Conservation (phyloP, 2,888 invertebrate genomes). For the Caenorhabditis virilis region DNA sequence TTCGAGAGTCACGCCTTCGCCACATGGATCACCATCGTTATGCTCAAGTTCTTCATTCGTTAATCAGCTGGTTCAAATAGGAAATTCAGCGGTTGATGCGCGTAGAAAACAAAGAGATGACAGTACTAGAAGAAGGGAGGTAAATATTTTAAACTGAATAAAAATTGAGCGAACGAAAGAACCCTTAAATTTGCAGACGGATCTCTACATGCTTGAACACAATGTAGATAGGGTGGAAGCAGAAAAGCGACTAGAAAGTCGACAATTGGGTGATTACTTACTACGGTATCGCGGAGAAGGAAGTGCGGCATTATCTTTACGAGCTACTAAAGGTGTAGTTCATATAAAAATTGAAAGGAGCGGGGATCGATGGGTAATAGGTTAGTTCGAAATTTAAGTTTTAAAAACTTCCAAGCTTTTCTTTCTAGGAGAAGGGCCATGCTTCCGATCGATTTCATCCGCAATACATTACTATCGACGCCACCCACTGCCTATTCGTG, state of each 20-base stretch:
- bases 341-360: slow-evolving; percentile 64
- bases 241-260: slow-evolving; percentile 53
- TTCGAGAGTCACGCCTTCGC: slow-evolving; percentile 2
- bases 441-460: slow-evolving; percentile 53
- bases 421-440: slow-evolving; percentile 54
- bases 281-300: slow-evolving; percentile 45
- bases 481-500: slow-evolving; percentile 63
- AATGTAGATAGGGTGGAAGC: slow-evolving; percentile 63
- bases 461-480: slow-evolving; percentile 58
- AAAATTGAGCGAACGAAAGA: neutral
- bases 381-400: slow-evolving; percentile 23
- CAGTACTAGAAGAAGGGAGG: slow-evolving; percentile 15
- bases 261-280: slow-evolving; percentile 58
- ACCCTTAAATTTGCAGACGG: slow-evolving; percentile 10
- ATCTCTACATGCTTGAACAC: slow-evolving; percentile 31
- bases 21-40: slow-evolving; percentile 30
- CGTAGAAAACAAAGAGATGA: slow-evolving; percentile 27
- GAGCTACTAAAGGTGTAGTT: slow-evolving; percentile 51
- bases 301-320: slow-evolving; percentile 59
- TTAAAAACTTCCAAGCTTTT: no score
- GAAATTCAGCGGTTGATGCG: slow-evolving; percentile 42
- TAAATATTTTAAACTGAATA: neutral
- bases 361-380: slow-evolving; percentile 60
- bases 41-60: slow-evolving; percentile 41
- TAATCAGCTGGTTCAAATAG: slow-evolving; percentile 44